These are phyloP conservation scores for Parauchenoglanis punctatus DNA, from an alignment of 2,797 vertebrate species.

Conservation along the genomic window DNA sequence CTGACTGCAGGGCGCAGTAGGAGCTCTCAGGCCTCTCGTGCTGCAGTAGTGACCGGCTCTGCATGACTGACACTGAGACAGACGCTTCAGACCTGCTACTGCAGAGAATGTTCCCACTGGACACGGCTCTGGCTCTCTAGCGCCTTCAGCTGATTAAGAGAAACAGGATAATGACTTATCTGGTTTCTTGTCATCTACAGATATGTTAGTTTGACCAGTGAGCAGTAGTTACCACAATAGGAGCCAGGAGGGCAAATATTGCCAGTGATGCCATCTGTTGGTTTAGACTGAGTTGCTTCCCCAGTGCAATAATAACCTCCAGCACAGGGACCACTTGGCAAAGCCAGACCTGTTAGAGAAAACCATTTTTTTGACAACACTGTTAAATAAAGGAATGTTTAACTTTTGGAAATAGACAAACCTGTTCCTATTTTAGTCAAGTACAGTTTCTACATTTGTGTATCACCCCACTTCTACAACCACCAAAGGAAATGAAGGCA, in stretches of 20 bases:
- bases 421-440: neutral
- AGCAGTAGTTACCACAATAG: constrained; percentile 81
- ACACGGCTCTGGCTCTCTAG: constrained; percentile 77
- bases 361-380: neutral
- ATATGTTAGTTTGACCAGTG: constrained; percentile 22
- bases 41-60: constrained; percentile 82
- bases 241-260: constrained; percentile 83
- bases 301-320: constrained; percentile 85
- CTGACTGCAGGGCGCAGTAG: constrained; percentile 81
- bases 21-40: constrained; percentile 75
- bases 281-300: constrained; percentile 77
- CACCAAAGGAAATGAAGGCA: neutral
- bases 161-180: neutral
- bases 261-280: constrained; percentile 81
- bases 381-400: neutral
- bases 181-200: neutral
- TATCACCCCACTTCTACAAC: neutral
- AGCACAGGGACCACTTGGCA: constrained; percentile 82
- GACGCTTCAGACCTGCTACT: constrained; percentile 66
- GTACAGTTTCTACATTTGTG: neutral
- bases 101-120: constrained; percentile 87
- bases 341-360: constrained; percentile 77
- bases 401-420: neutral
- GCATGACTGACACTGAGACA: constrained; percentile 81
- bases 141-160: constrained; percentile 75